phyloP scores from a whole-genome alignment of 2,113 vertebrate genomes.

The Chaetodon auriga region DNA sequence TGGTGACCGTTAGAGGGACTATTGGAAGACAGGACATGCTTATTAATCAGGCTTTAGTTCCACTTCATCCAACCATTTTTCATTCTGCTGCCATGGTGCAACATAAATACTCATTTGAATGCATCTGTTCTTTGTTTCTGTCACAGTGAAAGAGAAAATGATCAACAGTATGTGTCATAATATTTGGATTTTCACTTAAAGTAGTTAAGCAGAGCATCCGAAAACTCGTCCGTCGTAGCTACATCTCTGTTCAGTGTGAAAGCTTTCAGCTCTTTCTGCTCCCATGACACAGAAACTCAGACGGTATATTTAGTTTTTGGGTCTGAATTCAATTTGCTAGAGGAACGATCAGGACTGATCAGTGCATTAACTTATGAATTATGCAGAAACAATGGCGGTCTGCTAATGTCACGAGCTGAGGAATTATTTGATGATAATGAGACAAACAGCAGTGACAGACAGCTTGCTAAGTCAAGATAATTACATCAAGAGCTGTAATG shows the following conservation, averaged over 20 bases:
- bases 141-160: no score
- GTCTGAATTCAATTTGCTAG: no score
- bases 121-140: background rate
- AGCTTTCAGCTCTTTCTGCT: no score
- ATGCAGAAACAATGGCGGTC: background rate
- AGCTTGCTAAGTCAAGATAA: background rate
- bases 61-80: background rate
- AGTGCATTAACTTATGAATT: background rate
- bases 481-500: background rate
- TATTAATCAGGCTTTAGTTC: background rate
- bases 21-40: background rate
- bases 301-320: no score
- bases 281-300: no score
- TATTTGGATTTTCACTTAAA: no score
- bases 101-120: background rate
- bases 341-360: background rate
- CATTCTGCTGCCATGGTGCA: background rate
- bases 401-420: background rate
- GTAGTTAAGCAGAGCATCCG: no score
- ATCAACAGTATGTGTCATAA: background rate
- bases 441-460: background rate
- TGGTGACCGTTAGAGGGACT: background rate
- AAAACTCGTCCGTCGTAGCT: background rate
- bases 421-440: background rate
- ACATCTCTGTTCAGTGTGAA: background rate